Conservation (phyloP, 2,113 vertebrate species). For the Callorhinus ursinus region DNA sequence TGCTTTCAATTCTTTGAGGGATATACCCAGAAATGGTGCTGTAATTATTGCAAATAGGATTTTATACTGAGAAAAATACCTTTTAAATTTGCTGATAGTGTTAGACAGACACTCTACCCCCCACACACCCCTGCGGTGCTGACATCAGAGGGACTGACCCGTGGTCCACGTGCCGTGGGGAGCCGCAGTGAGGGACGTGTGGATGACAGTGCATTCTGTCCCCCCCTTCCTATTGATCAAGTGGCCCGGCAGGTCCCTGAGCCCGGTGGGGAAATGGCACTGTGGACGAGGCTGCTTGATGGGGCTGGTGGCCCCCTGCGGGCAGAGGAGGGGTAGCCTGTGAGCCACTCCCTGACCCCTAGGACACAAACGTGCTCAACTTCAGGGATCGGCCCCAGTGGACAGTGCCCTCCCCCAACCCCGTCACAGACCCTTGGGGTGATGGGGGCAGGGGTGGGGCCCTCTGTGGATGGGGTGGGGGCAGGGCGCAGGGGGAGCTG, state of each 20-base stretch:
- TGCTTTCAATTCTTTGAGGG: fast-evolving
- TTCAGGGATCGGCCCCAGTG: fast-evolving
- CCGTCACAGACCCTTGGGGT: background rate
- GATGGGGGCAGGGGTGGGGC: fast-evolving
- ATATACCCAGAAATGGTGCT: fast-evolving
- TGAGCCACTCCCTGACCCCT: background rate
- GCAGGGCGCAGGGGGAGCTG: too few relatives aligned
- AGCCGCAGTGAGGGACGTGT: background rate
- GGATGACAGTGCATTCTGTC: background rate
- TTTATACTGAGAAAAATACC: background rate
- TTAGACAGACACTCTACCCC: background rate
- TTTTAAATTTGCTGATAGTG: fast-evolving
- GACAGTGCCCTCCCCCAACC: too few relatives aligned
- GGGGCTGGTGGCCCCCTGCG: background rate
- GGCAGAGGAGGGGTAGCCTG: background rate
- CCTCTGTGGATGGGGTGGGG: background rate
- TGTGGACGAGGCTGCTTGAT: fast-evolving
- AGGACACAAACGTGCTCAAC: background rate
- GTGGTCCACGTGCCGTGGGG: fast-evolving
- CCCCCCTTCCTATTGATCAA: fast-evolving
- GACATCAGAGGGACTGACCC: background rate
- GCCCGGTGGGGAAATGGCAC: fast-evolving
- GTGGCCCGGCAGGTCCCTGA: background rate
- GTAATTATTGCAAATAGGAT: background rate
- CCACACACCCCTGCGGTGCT: background rate